Evolutionary conservation across 2,888 invertebrate species (phyloP).

Genomic region (Himalopsyche japonica): DNA sequence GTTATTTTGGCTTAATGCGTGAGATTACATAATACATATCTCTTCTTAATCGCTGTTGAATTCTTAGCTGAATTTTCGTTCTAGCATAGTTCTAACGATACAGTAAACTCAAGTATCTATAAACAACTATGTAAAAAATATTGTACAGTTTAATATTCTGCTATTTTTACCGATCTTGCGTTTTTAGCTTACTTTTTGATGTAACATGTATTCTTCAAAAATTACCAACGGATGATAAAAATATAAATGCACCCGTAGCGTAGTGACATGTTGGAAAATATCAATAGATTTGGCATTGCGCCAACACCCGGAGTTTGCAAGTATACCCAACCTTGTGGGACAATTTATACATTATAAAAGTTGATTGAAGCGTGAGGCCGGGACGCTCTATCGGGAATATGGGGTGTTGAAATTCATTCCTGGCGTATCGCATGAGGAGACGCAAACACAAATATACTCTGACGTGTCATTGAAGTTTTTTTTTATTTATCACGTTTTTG

Average conservation of each 20-base stretch:
- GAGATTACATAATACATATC: too few species aligned
- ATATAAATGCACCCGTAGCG: neutral
- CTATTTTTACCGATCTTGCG: too few species aligned
- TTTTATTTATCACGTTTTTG: neutral
- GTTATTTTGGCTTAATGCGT: too few species aligned
- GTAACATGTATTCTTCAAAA: too few species aligned
- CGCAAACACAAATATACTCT: neutral
- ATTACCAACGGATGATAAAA: neutral
- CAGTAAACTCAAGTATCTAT: too few species aligned
- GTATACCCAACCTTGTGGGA: neutral
- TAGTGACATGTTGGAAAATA: neutral
- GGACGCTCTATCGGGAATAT: neutral
- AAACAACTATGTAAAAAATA: too few species aligned
- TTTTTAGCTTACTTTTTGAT: too few species aligned
- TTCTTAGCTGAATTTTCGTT: too few species aligned
- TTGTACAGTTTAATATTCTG: too few species aligned
- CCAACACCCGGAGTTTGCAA: neutral
- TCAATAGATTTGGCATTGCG: neutral
- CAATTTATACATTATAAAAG: constrained; percentile 22
- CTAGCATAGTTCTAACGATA: too few species aligned
- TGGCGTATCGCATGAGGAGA: neutral
- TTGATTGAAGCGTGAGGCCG: constrained; percentile 21
- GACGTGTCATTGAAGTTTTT: neutral
- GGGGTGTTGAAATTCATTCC: neutral
- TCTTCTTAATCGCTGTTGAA: too few species aligned